Evolutionary conservation across 1,140 invertebrate genomes (phyloP).

Genomic region (Drosophila teissieri): DNA sequence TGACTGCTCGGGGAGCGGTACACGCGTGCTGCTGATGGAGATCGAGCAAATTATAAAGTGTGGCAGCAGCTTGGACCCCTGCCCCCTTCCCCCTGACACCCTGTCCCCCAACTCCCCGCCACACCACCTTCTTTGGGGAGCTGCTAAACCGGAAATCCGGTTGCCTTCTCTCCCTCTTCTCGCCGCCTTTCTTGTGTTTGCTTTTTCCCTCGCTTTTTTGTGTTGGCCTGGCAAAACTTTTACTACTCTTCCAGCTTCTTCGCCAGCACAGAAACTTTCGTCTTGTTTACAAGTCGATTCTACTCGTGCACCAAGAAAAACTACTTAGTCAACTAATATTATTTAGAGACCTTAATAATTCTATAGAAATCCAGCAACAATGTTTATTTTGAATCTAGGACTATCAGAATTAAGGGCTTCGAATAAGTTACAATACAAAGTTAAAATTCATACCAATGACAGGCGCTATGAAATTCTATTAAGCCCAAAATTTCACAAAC

Average conservation of each 20-base stretch:
- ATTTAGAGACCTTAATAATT: no score
- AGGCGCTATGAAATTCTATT: no score
- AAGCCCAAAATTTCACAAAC: no score
- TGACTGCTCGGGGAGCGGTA: constrained; percentile 24
- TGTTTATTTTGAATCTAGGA: no score
- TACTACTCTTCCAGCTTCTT: constrained; percentile 49
- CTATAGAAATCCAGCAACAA: no score
- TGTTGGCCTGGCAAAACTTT: constrained; percentile 58
- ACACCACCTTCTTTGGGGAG: constrained; percentile 31
- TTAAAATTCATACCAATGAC: no score
- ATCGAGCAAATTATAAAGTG: constrained; percentile 75
- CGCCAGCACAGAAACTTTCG: constrained; percentile 34
- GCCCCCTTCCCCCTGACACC: neutral
- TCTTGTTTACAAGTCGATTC: constrained; percentile 41
- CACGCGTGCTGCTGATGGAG: constrained; percentile 56
- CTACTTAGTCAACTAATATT: no score
- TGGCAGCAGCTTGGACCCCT: constrained; percentile 37
- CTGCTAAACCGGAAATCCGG: constrained; percentile 79
- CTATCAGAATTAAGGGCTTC: no score
- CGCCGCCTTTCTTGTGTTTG: constrained; percentile 15
- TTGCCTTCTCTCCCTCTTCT: constrained; percentile 29
- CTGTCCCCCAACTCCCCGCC: neutral
- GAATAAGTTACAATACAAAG: no score
- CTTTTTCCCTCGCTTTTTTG: constrained; percentile 40
- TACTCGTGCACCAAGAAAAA: constrained; percentile 10